A percentile compares a stretch with the other conserved stretches of the same genome.
These are phyloP conservation scores for Whitmania pigra DNA, from an alignment of 1,140 invertebrate species.

Conservation along the genomic window DNA sequence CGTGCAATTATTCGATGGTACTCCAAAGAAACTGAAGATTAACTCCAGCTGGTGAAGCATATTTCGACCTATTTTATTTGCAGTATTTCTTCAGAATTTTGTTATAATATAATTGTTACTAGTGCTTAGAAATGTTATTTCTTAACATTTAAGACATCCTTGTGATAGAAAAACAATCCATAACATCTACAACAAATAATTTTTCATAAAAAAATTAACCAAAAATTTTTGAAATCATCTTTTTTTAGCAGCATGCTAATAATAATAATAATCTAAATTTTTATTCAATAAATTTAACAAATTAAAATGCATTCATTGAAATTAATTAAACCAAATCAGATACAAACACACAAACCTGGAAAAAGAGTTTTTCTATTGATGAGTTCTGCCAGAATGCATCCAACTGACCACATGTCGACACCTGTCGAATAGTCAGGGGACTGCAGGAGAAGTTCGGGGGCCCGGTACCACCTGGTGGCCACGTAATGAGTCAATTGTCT, in stretches of 20 bases:
- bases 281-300: slow-evolving; percentile 20
- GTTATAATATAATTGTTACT: too few relatives aligned
- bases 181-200: neutral
- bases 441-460: slow-evolving; percentile 39
- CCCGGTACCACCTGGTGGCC: slow-evolving; percentile 41
- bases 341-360: slow-evolving; percentile 33
- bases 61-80: neutral
- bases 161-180: neutral
- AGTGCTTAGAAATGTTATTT: too few relatives aligned
- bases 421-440: slow-evolving; percentile 60
- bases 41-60: slow-evolving; percentile 69
- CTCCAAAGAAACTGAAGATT: slow-evolving; percentile 88
- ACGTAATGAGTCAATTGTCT: slow-evolving; percentile 40
- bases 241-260: neutral
- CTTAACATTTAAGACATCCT: neutral
- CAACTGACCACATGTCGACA: slow-evolving; percentile 43
- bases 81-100: neutral
- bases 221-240: neutral
- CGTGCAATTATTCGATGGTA: slow-evolving; percentile 84
- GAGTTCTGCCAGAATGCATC: slow-evolving; percentile 44
- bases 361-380: slow-evolving; percentile 40
- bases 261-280: too few relatives aligned
- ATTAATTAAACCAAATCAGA: neutral
- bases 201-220: neutral
- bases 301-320: slow-evolving; percentile 59